Conservation (phyloP, 2,113 vertebrate genomes). For the Chrysochloris asiatica region DNA sequence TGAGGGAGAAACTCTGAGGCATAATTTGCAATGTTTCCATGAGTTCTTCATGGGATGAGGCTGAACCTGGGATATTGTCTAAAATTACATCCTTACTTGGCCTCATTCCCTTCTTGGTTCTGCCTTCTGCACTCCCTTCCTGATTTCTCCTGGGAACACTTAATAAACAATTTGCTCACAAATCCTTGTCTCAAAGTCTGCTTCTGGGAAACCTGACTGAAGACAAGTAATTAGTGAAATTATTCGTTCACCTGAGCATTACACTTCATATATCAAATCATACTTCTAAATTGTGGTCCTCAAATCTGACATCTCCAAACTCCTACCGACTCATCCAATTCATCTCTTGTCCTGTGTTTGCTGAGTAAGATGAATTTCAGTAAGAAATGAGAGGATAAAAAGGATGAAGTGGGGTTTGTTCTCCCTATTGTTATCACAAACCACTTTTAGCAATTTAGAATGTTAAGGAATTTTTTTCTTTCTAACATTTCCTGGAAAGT, state of each 20-base stretch:
- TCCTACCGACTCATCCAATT: neutral
- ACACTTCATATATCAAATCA: neutral
- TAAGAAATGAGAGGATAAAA: neutral
- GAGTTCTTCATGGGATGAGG: neutral
- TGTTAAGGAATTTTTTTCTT: neutral
- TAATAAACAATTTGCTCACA: neutral
- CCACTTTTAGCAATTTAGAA: neutral
- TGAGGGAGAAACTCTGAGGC: neutral
- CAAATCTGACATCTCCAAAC: neutral
- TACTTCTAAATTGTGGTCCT: neutral
- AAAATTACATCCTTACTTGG: neutral
- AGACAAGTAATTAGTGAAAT: neutral
- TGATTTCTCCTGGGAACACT: neutral
- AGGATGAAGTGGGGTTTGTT: neutral
- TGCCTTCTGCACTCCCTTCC: neutral
- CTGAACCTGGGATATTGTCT: neutral
- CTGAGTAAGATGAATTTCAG: neutral
- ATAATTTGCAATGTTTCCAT: neutral
- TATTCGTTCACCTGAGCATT: neutral
- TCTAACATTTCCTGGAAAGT: conserved; percentile 32
- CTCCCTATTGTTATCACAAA: neutral
- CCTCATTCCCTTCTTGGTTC: neutral
- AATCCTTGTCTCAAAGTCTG: neutral
- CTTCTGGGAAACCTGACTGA: neutral
- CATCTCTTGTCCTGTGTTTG: no score